A percentile compares a stretch with the other conserved stretches of the same genome.
These are phyloP conservation scores for Colinus virginianus DNA, from an alignment of 2,113 vertebrate genomes.

Conservation along the genomic window DNA sequence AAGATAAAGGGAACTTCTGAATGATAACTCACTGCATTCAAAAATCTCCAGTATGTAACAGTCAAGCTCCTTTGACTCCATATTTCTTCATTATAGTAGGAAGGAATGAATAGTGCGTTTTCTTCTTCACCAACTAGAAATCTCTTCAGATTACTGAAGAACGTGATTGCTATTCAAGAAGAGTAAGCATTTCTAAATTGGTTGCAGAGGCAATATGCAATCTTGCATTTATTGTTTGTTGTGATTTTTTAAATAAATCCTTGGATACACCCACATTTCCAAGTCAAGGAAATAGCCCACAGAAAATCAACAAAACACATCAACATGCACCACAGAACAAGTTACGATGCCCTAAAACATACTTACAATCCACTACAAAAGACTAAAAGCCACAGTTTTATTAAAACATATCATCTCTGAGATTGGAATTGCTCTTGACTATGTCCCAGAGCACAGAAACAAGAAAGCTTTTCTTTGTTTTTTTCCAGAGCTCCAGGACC, in stretches of 20 bases:
- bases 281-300: not conserved
- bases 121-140: not conserved
- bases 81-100: not conserved
- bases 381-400: not conserved
- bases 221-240: not conserved
- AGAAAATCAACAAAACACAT: slow-evolving; percentile 1
- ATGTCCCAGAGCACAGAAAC: not conserved
- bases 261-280: not conserved
- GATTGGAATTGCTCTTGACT: not conserved
- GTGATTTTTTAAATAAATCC: slow-evolving; percentile 12
- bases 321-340: not conserved
- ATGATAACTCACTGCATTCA: not conserved
- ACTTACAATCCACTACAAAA: not conserved
- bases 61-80: not conserved
- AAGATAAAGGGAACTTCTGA: not conserved
- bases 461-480: not conserved
- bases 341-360: not conserved
- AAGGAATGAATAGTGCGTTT: not conserved
- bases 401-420: not conserved
- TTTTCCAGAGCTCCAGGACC: not conserved
- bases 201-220: not conserved
- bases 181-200: not conserved
- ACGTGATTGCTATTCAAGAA: not conserved
- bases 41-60: not conserved
- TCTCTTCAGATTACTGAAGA: not conserved